Percentiles rank a stretch among this genome's conserved stretches.
These are phyloP conservation scores for Eurystomus gularis DNA, from an alignment of 2,113 vertebrate genomes.

Conservation along the genomic window DNA sequence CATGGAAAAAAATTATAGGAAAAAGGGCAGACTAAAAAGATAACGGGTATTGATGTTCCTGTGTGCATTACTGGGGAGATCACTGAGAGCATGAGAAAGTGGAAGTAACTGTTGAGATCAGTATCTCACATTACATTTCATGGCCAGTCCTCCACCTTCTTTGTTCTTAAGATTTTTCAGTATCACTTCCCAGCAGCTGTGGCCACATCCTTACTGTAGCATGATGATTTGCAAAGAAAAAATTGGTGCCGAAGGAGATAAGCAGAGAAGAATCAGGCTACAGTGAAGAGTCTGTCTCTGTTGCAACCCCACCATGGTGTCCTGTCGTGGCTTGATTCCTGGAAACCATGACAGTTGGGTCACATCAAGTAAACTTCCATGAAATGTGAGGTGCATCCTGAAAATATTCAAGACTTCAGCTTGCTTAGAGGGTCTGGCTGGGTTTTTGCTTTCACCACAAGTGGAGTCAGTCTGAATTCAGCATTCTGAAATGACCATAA, in stretches of 20 bases:
- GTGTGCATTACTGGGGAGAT: neutral
- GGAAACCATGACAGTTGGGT: accelerated
- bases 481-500: neutral
- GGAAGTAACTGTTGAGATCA: neutral
- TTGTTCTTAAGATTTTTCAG: neutral
- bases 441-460: neutral
- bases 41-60: neutral
- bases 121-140: neutral
- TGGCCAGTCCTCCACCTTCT: neutral
- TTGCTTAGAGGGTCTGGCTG: neutral
- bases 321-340: neutral
- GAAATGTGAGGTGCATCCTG: neutral
- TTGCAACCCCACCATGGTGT: neutral
- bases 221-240: neutral
- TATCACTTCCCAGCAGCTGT: slow-evolving; percentile 11
- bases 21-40: neutral
- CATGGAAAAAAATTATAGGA: neutral
- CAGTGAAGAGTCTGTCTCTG: neutral
- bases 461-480: neutral
- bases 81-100: neutral
- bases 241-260: neutral
- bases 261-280: neutral
- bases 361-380: neutral
- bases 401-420: neutral
- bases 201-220: slow-evolving; percentile 11